Evolutionary conservation across 2,113 vertebrate species (phyloP).

Genomic region (Mus spicilegus): DNA sequence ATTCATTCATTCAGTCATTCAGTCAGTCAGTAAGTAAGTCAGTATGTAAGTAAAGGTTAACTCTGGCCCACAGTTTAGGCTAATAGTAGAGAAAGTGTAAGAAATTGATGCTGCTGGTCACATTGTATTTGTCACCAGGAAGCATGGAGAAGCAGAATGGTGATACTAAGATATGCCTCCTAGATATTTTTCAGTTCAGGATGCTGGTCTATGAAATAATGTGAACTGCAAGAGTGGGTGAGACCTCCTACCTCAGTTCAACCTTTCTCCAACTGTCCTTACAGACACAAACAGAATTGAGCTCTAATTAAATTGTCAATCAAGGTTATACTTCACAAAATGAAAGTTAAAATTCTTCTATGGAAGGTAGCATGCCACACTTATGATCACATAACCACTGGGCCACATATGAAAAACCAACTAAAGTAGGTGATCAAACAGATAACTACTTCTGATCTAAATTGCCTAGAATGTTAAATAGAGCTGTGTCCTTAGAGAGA

Average conservation of each 20-base stretch:
- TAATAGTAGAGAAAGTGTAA: not conserved
- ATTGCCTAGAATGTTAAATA: not conserved
- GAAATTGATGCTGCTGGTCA: no score
- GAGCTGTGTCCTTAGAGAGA: not conserved
- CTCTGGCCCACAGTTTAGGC: not conserved
- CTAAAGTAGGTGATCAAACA: not conserved
- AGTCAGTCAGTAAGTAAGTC: no score
- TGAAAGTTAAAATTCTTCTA: not conserved
- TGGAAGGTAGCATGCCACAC: not conserved
- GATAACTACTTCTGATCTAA: not conserved
- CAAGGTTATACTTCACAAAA: not conserved
- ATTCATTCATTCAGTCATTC: no score
- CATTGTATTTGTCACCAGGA: no score
- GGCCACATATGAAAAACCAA: not conserved
- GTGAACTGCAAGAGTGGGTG: not conserved
- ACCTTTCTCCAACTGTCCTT: not conserved
- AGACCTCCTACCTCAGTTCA: not conserved
- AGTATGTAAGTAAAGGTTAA: not conserved
- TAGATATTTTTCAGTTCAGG: not conserved
- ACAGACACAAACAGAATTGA: not conserved
- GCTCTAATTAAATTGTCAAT: not conserved
- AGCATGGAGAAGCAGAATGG: not conserved
- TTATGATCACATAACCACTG: not conserved
- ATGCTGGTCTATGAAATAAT: not conserved
- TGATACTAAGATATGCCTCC: not conserved